Evolutionary conservation across 2,113 vertebrate species (phyloP), one percentile per base, ranked within the genome.

Genomic region (Heteronetta atricapilla): DNA sequence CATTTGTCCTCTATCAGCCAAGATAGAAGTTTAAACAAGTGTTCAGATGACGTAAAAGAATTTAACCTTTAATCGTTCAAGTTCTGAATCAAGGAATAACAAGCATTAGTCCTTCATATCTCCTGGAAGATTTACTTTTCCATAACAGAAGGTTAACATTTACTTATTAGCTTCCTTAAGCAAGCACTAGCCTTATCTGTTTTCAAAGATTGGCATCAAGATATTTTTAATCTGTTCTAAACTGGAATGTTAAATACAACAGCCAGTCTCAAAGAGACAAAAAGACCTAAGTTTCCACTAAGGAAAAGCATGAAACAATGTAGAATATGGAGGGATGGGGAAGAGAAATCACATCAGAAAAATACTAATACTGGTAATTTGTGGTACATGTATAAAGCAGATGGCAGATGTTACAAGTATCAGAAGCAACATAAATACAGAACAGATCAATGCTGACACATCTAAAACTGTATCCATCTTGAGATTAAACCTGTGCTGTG

Each of bases 71-170:
- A 83, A 63, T 86, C 38, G 26, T 66, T 75, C 26, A 50, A 75
- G 63, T 83, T 87, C 73, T 14, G 11, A 60, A 28, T n/a, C 42
- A 78, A 69, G 15, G 58, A 7, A 33, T n/a, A 79, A 74, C 25
- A 86, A 83, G 23, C 14, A 23, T 23, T 48, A 83, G 66, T 38
- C n/a, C 29, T 48, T 75, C 6, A 0, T 56, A 76, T 76, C 52
- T 88, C 28, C 58, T 72, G 44, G 5, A 88, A 11, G 46, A 76
- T 81, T 80, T 93, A 87, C 52, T 87, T 95, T 93, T 93, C 90
- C 23, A 1, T 62, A 88, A 72, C 33, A 76, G 40, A 70, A 88
- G 31, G 63, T 56, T 88, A 56, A 55, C 44, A 8, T 31, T 28
- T 84, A 70, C 68, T 60, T 87, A 75, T 3, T 64, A 86, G 55